phyloP scores from a whole-genome alignment of 1,140 invertebrate genomes.

The Aphaenogaster ashmeadi region DNA sequence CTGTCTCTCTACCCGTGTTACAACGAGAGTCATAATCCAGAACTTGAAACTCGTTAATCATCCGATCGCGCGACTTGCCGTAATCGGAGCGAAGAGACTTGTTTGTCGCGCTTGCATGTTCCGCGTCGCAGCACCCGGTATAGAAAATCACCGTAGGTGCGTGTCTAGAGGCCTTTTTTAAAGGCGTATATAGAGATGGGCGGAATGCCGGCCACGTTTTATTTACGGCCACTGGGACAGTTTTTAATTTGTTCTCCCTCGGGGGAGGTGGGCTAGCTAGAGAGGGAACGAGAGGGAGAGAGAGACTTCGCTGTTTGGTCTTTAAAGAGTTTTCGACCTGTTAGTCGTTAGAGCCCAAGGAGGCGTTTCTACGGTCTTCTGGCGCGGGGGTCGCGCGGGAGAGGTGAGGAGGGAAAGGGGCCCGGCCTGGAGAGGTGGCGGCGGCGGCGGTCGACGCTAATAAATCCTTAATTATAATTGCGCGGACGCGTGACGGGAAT shows the following conservation, averaged over 20 bases:
- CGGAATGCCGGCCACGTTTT: conserved; percentile 85
- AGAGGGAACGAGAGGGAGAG: conserved; percentile 51
- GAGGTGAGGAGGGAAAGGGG: not conserved
- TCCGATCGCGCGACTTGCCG: conserved; percentile 1
- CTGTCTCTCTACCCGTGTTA: conserved; percentile 7
- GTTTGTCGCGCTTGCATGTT: conserved; percentile 10
- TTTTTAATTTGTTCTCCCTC: conserved; percentile 88
- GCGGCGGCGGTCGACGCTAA: conserved; percentile 80
- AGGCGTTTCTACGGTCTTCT: conserved; percentile 86
- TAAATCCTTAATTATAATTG: conserved; percentile 88
- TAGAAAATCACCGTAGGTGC: conserved; percentile 81
- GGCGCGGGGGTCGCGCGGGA: conserved; percentile 69
- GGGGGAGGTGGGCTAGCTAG: conserved; percentile 65
- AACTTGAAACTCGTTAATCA: conserved; percentile 38
- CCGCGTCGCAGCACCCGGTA: conserved; percentile 78
- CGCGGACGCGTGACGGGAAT: conserved; percentile 86
- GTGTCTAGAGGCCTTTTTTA: conserved; percentile 84
- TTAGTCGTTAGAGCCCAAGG: conserved; percentile 85
- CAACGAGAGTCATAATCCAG: conserved; percentile 21
- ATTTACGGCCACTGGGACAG: conserved; percentile 87
- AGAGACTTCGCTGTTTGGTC: conserved; percentile 71
- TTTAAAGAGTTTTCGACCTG: conserved; percentile 86
- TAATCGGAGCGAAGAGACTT: conserved; percentile 1
- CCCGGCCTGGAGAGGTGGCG: conserved; percentile 64
- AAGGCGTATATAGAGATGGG: conserved; percentile 82